phyloP scores from a whole-genome alignment of 2,113 vertebrate genomes.

The Microtus montanus region DNA sequence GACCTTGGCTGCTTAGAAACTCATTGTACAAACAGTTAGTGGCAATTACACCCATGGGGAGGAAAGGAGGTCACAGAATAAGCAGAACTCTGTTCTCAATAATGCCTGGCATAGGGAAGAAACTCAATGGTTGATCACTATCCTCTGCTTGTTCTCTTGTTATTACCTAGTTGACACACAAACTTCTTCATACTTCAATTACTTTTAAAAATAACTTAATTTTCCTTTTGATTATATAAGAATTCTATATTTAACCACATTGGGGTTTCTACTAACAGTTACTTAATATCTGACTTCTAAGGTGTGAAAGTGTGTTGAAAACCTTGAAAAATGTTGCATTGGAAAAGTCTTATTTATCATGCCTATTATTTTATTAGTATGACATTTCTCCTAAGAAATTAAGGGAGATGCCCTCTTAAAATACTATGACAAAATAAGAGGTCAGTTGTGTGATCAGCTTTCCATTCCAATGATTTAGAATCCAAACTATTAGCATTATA shows the following conservation, averaged over 20 bases:
- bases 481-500: background rate
- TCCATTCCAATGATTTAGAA: background rate
- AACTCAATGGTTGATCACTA: background rate
- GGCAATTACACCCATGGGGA: background rate
- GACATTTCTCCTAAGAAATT: background rate
- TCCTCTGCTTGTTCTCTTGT: background rate
- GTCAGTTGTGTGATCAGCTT: background rate
- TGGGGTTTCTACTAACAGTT: background rate
- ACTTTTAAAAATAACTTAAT: background rate
- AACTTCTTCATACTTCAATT: background rate
- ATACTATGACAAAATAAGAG: background rate
- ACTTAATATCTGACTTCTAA: background rate
- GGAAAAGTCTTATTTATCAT: background rate
- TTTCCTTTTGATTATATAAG: background rate
- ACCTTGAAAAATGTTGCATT: slow-evolving; percentile 8
- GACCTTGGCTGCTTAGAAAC: background rate
- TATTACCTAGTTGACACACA: background rate
- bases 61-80: background rate
- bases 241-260: background rate
- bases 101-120: background rate
- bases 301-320: background rate
- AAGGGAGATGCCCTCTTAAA: background rate
- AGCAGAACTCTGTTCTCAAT: background rate
- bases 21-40: background rate
- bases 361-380: background rate